Evolutionary conservation across 2,888 invertebrate species (phyloP), one percentile per base, ranked within the genome.

Genomic region (Zelleria hepariella): DNA sequence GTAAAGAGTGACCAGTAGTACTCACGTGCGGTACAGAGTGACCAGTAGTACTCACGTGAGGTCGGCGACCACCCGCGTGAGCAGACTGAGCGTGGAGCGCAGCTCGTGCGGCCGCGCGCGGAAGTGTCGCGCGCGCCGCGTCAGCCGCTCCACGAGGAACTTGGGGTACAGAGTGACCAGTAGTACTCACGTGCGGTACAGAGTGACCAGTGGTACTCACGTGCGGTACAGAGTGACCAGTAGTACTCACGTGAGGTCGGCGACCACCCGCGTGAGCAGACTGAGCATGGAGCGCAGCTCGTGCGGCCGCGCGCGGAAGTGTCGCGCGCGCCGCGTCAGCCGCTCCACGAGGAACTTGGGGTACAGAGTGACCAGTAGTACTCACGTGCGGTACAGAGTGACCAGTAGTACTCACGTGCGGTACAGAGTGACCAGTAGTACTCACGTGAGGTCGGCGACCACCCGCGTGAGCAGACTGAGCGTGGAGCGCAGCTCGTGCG

Each of bases 361-460:
- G n/a, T n/a, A n/a, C n/a, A n/a, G n/a, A n/a, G n/a, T n/a, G n/a
- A n/a, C n/a, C n/a, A n/a, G n/a, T n/a, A n/a, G n/a, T n/a, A n/a
- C n/a, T n/a, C n/a, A n/a, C n/a, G n/a, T n/a, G n/a, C n/a, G n/a
- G n/a, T n/a, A n/a, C n/a, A n/a, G n/a, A n/a, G n/a, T n/a, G n/a
- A n/a, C n/a, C n/a, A n/a, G n/a, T n/a, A n/a, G n/a, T n/a, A n/a
- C n/a, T n/a, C n/a, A n/a, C n/a, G n/a, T n/a, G n/a, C n/a, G n/a
- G n/a, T n/a, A n/a, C n/a, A n/a, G n/a, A n/a, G n/a, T n/a, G n/a
- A n/a, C n/a, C n/a, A n/a, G n/a, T n/a, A n/a, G n/a, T 27, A 93
- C 95, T 93, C 80, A 98, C 98, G 98, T 98, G 70, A 99, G 91
- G 83, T 98, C 98, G 72, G 96, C 97, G 60, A 99, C 97, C 62